These are phyloP conservation scores for Chlamydotis undulata DNA, from an alignment of 2,113 vertebrate species.

Conservation along the genomic window DNA sequence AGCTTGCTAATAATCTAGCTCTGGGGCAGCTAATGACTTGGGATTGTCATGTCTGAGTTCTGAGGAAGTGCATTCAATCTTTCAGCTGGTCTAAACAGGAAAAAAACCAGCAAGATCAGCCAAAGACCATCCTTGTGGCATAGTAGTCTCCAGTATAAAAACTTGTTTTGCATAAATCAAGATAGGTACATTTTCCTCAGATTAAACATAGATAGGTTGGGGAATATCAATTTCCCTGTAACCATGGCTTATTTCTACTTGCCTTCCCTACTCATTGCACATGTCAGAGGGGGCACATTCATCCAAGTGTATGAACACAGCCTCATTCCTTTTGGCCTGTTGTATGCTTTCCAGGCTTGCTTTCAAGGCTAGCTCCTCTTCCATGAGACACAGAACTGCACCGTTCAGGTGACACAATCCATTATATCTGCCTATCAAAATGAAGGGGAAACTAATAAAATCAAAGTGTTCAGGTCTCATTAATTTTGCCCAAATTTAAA, in stretches of 20 bases:
- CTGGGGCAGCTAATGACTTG: conserved; percentile 55
- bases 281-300: background rate
- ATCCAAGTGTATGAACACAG: background rate
- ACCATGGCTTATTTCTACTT: background rate
- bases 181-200: background rate
- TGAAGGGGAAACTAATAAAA: background rate
- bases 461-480: background rate
- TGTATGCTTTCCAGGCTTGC: background rate
- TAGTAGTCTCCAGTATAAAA: background rate
- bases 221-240: background rate
- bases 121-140: background rate
- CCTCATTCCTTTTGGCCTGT: background rate
- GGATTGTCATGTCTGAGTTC: conserved; percentile 29
- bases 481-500: background rate
- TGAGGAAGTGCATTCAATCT: conserved; percentile 12
- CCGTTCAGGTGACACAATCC: background rate
- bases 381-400: background rate
- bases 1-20: conserved; percentile 50
- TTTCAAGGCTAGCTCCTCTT: background rate
- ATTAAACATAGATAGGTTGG: background rate
- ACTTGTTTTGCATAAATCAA: background rate
- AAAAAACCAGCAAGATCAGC: background rate
- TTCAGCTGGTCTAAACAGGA: background rate
- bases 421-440: background rate
- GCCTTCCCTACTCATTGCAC: background rate